phyloP scores from a whole-genome alignment of 2,888 invertebrate genomes.

The Tillus elongatus region DNA sequence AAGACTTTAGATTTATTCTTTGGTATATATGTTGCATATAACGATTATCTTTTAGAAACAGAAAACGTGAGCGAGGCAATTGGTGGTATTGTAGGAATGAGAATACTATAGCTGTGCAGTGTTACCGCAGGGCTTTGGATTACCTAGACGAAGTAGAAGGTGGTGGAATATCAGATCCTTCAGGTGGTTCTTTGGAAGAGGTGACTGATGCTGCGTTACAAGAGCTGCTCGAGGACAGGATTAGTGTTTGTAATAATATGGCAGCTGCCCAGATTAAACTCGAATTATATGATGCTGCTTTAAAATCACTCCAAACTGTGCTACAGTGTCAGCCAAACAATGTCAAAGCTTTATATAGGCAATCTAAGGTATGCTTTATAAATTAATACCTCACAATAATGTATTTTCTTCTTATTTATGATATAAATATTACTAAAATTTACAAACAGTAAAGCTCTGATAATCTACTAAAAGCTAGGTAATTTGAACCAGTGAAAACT shows the following conservation, averaged over 20 bases:
- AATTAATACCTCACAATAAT: constrained; percentile 6
- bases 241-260: constrained; percentile 84
- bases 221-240: constrained; percentile 64
- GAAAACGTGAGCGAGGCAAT: constrained; percentile 79
- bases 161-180: constrained; percentile 48
- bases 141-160: constrained; percentile 67
- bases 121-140: constrained; percentile 77
- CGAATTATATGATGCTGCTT: constrained; percentile 74
- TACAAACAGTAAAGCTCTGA: too few relatives aligned
- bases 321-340: constrained; percentile 77
- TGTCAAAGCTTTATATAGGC: constrained; percentile 83
- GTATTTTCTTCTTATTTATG: constrained; percentile 4
- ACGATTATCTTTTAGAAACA: constrained; percentile 44
- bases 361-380: constrained; percentile 58
- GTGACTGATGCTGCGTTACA: constrained; percentile 52
- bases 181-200: constrained; percentile 43
- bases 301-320: constrained; percentile 75
- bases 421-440: too few relatives aligned
- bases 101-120: constrained; percentile 69
- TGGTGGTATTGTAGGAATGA: constrained; percentile 84
- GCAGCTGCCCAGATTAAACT: constrained; percentile 88
- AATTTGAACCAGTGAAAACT: too few relatives aligned
- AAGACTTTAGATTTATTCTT: not conserved
- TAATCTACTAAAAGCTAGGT: too few relatives aligned
- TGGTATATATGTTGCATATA: not conserved